phyloP scores from a whole-genome alignment of 2,113 vertebrate genomes.

The Euleptes europaea region DNA sequence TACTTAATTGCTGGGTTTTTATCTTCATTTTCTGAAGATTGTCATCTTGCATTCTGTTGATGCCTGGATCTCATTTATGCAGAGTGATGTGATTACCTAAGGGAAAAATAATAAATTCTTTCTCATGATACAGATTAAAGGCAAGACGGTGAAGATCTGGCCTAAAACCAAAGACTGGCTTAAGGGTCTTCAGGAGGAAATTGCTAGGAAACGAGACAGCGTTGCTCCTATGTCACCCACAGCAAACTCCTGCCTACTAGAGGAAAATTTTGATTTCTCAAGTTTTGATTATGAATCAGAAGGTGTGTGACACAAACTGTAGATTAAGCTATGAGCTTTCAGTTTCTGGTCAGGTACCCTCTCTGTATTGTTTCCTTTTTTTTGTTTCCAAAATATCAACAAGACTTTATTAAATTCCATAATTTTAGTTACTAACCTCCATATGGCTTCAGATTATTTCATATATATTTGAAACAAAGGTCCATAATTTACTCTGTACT shows the following conservation, averaged over 20 bases:
- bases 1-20: not conserved
- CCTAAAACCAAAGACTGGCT: slow-evolving; percentile 82
- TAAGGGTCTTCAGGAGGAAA: slow-evolving; percentile 76
- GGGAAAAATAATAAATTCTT: not conserved
- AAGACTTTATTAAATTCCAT: not conserved
- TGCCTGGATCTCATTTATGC: not conserved
- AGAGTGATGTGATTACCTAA: not conserved
- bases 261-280: slow-evolving; percentile 80
- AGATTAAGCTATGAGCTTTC: not conserved
- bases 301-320: slow-evolving; percentile 60
- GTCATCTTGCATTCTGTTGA: not conserved
- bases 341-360: not conserved
- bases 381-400: not conserved
- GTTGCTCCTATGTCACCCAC: slow-evolving; percentile 73
- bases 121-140: slow-evolving; percentile 67
- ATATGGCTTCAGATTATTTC: not conserved
- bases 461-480: not conserved
- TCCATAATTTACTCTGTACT: not conserved
- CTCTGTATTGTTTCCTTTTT: not conserved
- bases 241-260: slow-evolving; percentile 77
- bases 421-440: not conserved
- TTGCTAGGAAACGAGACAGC: slow-evolving; percentile 75
- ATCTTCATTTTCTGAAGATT: slow-evolving; percentile 1
- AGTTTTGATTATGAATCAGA: slow-evolving; percentile 81
- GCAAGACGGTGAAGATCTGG: slow-evolving; percentile 74